Evolutionary conservation across 2,113 vertebrate species (phyloP).

Genomic region (Brachirus orientalis): DNA sequence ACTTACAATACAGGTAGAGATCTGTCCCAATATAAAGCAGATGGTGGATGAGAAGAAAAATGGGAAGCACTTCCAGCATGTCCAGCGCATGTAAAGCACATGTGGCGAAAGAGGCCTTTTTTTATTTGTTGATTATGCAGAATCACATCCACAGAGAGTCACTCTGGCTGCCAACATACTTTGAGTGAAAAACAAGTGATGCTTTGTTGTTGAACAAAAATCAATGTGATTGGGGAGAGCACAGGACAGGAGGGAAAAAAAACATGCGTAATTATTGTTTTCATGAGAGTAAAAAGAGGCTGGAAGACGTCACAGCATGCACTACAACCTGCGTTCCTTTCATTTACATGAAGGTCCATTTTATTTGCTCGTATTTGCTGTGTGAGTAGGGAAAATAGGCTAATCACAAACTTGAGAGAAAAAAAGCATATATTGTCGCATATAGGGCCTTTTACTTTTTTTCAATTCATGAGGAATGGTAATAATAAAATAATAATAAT

Average conservation of each 20-base stretch:
- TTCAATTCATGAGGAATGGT: too few species aligned
- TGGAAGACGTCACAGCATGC: background rate
- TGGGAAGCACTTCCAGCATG: background rate
- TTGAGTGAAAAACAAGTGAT: constrained; percentile 3
- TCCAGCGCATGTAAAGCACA: constrained; percentile 9
- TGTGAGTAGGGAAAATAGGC: background rate
- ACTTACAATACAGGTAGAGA: background rate
- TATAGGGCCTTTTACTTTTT: too few species aligned
- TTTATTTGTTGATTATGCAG: constrained; percentile 8
- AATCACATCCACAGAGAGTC: constrained; percentile 7
- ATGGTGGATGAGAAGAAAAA: background rate
- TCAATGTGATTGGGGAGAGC: background rate
- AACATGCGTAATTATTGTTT: background rate
- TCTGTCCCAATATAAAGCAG: background rate
- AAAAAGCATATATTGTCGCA: too few species aligned
- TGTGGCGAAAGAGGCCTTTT: constrained; percentile 19
- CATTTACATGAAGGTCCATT: background rate
- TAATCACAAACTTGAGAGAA: too few species aligned
- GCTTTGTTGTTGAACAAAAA: background rate
- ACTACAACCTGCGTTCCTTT: background rate
- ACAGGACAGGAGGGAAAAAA: background rate
- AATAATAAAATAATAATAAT: too few species aligned
- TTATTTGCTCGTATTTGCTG: background rate
- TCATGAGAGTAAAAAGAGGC: background rate
- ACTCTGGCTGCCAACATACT: too few species aligned